Conservation (phyloP, 2,113 vertebrate species). For the Lampris incognitus region DNA sequence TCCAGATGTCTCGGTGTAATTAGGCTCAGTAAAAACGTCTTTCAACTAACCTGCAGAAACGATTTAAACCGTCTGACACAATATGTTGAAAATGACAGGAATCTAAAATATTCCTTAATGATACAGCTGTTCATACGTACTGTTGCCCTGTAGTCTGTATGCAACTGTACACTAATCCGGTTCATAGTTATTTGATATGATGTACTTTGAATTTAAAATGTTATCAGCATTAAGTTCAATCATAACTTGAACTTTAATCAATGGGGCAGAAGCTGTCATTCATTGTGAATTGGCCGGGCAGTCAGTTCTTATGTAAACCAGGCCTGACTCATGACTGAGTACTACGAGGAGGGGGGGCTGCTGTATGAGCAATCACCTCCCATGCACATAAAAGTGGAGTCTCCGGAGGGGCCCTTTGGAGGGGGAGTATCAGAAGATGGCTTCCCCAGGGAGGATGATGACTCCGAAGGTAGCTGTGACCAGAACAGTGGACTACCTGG, state of each 20-base stretch:
- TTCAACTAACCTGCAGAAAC: constrained; percentile 7
- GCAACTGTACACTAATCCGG: constrained; percentile 11
- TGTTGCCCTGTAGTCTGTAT: constrained; percentile 4
- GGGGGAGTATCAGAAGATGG: constrained; percentile 83
- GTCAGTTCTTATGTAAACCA: constrained; percentile 76
- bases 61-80: background rate
- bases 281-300: constrained; percentile 71
- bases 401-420: constrained; percentile 84
- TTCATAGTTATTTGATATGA: constrained; percentile 5
- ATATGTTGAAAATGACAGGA: background rate
- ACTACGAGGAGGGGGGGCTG: constrained; percentile 86
- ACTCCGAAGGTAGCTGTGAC: constrained; percentile 83
- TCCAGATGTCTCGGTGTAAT: background rate
- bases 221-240: constrained; percentile 5
- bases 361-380: constrained; percentile 87
- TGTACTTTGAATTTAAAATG: constrained; percentile 21
- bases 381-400: constrained; percentile 89
- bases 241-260: constrained; percentile 43
- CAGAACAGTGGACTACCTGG: constrained; percentile 75
- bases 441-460: constrained; percentile 84
- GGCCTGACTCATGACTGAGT: constrained; percentile 85
- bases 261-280: constrained; percentile 71
- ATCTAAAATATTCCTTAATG: background rate
- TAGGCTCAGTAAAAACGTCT: background rate
- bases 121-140: background rate